A percentile compares a stretch with the other conserved stretches of the same genome.
phyloP scores from a whole-genome alignment of 2,113 vertebrate genomes.

The Sterrhoptilus dennistouni region DNA sequence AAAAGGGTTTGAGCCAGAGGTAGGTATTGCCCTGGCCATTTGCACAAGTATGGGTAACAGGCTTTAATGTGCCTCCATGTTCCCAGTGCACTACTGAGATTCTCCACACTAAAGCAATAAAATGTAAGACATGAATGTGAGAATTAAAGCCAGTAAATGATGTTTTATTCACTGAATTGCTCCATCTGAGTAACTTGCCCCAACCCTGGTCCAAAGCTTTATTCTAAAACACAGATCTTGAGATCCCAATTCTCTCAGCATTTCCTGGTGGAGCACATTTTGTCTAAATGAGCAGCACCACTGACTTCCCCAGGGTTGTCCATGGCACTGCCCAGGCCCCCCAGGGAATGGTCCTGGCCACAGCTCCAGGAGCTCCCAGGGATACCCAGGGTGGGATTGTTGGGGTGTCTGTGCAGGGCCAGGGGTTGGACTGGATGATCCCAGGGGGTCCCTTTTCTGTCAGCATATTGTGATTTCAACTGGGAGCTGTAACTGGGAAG shows the following conservation, averaged over 20 bases:
- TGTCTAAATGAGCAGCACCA: neutral
- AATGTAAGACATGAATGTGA: neutral
- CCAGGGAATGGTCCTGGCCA: neutral
- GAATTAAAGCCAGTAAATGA: neutral
- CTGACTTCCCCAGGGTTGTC: neutral
- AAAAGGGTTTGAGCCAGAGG: neutral
- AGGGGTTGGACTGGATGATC: fast-evolving
- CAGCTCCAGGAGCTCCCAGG: neutral
- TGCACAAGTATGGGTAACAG: neutral
- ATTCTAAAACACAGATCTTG: neutral
- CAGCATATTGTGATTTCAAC: neutral
- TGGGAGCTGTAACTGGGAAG: neutral
- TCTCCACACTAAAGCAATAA: neutral
- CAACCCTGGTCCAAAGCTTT: neutral
- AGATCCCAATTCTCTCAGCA: neutral
- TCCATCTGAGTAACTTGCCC: neutral
- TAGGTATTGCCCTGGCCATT: neutral
- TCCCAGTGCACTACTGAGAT: neutral
- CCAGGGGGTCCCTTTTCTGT: neutral
- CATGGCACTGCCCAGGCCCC: neutral
- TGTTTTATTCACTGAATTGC: neutral
- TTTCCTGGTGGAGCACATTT: neutral
- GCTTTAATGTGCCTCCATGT: neutral
- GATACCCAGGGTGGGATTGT: neutral
- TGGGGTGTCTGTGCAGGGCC: neutral